Evolutionary conservation across 2,888 invertebrate genomes (phyloP), one percentile per base, ranked within the genome.

Genomic region (Lasiommata megera): DNA sequence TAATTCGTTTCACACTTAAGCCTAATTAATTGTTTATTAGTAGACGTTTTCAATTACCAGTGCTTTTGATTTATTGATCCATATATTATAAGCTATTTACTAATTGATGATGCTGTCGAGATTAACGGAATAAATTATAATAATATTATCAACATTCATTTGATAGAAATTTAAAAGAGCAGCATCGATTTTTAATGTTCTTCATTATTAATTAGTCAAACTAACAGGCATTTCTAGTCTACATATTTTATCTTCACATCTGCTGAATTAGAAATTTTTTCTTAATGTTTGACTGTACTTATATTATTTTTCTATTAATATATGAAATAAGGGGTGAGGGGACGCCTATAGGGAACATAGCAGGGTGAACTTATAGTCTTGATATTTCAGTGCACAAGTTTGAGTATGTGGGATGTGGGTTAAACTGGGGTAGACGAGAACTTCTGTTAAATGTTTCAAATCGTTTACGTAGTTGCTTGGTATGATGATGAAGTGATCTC

Each of bases 11-110:
- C 71, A 69, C 80, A 72, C 75, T 75, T 84, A 87, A 85, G 81
- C 78, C 85, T 85, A 81, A 89, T 88, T 86, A 87, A 89, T 88
- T 74, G 85, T 62, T 81, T 84, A 83, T 88, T 86, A 86, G 81
- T 71, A 58, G 80, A 79, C 82, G 72, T 82, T 79, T 89, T 88
- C 88, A 87, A 88, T 89, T 87, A 87, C 80, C 74, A 80, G 70
- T 76, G 64, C 61, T 64, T 71, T 78, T 85, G 86, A 88, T 88
- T 88, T 87, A 88, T 85, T 68, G 62, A 60, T 65, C 64, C 67
- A 68, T 69, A 71, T 66, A 68, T 70, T 72, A 70, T 71, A 72
- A 75, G 76, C 62, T 74, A 75, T 79, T 75, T 65, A 67, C 71
- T 80, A 79, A 84, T 82, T 77, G 77, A 81, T 79, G 70, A 65